A percentile compares a stretch with the other conserved stretches of the same genome.
These are phyloP conservation scores for Homarus americanus DNA, from an alignment of 1,140 invertebrate species.

Conservation along the genomic window DNA sequence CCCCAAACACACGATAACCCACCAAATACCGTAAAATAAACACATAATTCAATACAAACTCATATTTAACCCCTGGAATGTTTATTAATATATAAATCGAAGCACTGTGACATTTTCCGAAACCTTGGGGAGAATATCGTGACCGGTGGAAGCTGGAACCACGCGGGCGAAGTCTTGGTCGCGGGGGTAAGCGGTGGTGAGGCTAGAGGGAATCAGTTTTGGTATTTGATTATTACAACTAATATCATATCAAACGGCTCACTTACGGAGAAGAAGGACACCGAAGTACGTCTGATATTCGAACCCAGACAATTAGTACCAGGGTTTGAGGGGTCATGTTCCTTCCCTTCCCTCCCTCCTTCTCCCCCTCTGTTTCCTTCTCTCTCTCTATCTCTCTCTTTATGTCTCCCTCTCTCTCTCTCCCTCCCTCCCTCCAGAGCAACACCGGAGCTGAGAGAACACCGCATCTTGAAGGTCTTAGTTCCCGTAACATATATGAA, in stretches of 20 bases:
- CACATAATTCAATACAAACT: too few species aligned
- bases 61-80: too few species aligned
- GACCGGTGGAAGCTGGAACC: background rate
- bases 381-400: too few species aligned
- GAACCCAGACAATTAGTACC: slow-evolving; percentile 33
- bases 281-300: background rate
- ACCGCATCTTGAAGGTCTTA: too few species aligned
- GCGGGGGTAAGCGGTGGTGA: background rate
- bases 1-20: too few species aligned
- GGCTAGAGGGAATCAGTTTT: slow-evolving; percentile 44
- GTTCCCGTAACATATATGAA: background rate
- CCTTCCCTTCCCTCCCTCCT: too few species aligned
- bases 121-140: background rate
- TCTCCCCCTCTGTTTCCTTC: too few species aligned
- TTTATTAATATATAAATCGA: too few species aligned
- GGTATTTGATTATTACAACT: slow-evolving; percentile 70
- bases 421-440: background rate
- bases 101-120: background rate
- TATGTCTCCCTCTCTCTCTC: too few species aligned
- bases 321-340: background rate
- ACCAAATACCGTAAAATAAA: too few species aligned
- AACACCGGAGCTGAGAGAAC: too few species aligned
- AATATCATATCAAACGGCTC: slow-evolving; percentile 69
- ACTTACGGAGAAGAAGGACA: slow-evolving; percentile 59
- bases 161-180: slow-evolving; percentile 45